Evolutionary conservation across 2,888 invertebrate species (phyloP).

Genomic region (Volucella bombylans): DNA sequence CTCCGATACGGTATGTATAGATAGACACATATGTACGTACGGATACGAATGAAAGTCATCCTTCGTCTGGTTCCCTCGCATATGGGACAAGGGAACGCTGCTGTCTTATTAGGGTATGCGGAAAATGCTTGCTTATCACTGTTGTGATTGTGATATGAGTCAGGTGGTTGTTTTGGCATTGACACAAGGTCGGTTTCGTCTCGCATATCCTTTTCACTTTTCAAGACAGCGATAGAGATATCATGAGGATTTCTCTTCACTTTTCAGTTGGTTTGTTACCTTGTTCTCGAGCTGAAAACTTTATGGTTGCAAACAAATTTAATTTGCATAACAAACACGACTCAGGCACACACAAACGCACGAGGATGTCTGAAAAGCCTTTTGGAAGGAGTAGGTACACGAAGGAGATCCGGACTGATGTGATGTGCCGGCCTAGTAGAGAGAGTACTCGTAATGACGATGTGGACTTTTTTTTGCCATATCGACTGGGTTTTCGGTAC

Average conservation of each 20-base stretch:
- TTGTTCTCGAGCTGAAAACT: slow-evolving; percentile 52
- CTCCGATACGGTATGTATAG: slow-evolving; percentile 44
- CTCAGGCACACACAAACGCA: slow-evolving; percentile 43
- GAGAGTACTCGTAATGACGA: slow-evolving; percentile 2
- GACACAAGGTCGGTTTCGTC: slow-evolving; percentile 33
- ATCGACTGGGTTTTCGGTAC: slow-evolving; percentile 35
- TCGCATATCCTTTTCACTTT: slow-evolving; percentile 38
- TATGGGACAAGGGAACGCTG: not conserved
- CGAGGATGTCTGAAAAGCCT: slow-evolving; percentile 25
- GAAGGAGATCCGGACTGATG: not conserved
- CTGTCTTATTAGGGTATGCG: slow-evolving; percentile 46
- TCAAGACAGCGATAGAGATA: slow-evolving; percentile 65
- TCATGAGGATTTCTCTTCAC: slow-evolving; percentile 39
- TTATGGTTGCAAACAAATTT: slow-evolving; percentile 72
- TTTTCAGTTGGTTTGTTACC: slow-evolving; percentile 12
- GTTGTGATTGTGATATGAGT: slow-evolving; percentile 44
- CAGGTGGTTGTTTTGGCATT: slow-evolving; percentile 55
- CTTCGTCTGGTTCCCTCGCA: slow-evolving; percentile 12
- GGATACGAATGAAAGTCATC: slow-evolving; percentile 48
- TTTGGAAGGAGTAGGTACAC: not conserved
- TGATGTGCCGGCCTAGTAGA: slow-evolving; percentile 34
- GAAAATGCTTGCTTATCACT: slow-evolving; percentile 58
- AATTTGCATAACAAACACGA: slow-evolving; percentile 73
- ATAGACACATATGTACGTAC: not conserved
- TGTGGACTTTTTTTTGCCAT: slow-evolving; percentile 21